phyloP scores from a whole-genome alignment of 2,888 invertebrate species.

The Petrolisthes cinctipes region DNA sequence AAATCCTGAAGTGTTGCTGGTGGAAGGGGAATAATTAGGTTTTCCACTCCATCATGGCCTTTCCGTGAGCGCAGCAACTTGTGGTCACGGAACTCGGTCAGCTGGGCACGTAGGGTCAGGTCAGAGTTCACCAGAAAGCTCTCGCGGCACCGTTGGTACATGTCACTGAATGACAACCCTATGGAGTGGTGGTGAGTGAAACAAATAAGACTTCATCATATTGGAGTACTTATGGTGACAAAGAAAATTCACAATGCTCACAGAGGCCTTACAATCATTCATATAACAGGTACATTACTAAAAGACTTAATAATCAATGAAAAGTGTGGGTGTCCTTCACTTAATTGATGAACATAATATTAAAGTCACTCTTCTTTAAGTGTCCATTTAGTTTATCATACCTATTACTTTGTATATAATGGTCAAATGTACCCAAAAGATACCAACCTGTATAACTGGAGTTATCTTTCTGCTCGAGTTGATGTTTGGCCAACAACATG shows the following conservation, averaged over 20 bases:
- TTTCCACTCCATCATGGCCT: slow-evolving; percentile 84
- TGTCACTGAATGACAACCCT: slow-evolving; percentile 90
- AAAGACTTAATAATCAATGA: too few species aligned
- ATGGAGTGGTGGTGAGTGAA: slow-evolving; percentile 65
- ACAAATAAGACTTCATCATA: neutral
- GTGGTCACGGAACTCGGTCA: slow-evolving; percentile 96
- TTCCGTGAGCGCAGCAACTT: slow-evolving; percentile 87
- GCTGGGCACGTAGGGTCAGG: slow-evolving; percentile 87
- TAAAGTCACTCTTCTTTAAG: too few species aligned
- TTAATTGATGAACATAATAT: too few species aligned
- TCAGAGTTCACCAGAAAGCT: slow-evolving; percentile 93
- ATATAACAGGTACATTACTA: too few species aligned
- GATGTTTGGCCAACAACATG: slow-evolving; percentile 83
- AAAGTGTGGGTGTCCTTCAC: too few species aligned
- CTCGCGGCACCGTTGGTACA: slow-evolving; percentile 88
- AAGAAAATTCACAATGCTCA: neutral
- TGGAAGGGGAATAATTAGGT: slow-evolving; percentile 84
- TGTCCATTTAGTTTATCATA: too few species aligned
- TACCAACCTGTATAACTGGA: slow-evolving; percentile 31
- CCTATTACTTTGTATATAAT: too few species aligned
- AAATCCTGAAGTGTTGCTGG: slow-evolving; percentile 82
- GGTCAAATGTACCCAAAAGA: too few species aligned
- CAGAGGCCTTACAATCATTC: too few species aligned
- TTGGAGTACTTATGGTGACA: neutral
- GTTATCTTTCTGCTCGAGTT: slow-evolving; percentile 69